phyloP scores from a whole-genome alignment of 2,797 vertebrate genomes.

The Fundulus diaphanus region DNA sequence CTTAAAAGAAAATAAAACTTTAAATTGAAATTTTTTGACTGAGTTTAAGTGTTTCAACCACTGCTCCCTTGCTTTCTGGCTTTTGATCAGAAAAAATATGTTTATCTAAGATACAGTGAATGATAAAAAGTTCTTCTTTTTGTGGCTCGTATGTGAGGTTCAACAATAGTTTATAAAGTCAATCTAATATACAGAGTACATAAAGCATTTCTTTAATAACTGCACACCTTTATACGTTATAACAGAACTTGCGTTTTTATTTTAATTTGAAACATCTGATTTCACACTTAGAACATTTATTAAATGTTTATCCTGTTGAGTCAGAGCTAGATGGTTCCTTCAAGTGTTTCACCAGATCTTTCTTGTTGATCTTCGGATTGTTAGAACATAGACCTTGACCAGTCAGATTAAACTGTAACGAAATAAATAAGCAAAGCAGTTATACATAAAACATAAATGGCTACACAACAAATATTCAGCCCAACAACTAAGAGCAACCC shows the following conservation, averaged over 20 bases:
- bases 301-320: background rate
- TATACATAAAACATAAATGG: background rate
- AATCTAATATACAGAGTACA: background rate
- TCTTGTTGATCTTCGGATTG: background rate
- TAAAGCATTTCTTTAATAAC: background rate
- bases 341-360: background rate
- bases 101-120: too few species aligned
- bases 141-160: background rate
- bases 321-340: background rate
- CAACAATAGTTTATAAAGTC: background rate
- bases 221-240: background rate
- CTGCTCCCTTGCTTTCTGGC: too few species aligned
- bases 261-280: background rate
- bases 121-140: too few species aligned
- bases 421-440: background rate
- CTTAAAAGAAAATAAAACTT: too few species aligned
- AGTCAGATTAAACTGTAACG: background rate
- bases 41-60: too few species aligned
- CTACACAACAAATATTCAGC: background rate
- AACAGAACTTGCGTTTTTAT: background rate
- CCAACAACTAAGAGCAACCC: background rate
- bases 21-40: too few species aligned
- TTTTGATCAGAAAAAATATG: too few species aligned
- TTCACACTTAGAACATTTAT: background rate
- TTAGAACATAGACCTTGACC: background rate